Evolutionary conservation across 1,140 invertebrate species (phyloP), one percentile per base, ranked within the genome.

Genomic region (Lamellibrachia luymesi): DNA sequence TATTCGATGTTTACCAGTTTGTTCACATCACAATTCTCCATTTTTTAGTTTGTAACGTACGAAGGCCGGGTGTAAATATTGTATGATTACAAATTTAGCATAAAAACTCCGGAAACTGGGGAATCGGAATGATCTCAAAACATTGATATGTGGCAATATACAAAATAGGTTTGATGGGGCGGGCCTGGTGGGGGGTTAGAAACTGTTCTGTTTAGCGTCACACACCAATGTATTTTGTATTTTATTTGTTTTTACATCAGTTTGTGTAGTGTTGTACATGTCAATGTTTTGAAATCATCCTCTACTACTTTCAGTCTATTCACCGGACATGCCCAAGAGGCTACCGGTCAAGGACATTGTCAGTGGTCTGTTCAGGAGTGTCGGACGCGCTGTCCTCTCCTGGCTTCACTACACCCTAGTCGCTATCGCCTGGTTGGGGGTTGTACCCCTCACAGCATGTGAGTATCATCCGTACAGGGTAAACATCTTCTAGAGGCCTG

Each of bases 391-490:
- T 13, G 97, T 99, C 0, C 98, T 98, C 95, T 99, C 99, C 96
- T 99, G 99, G 98, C 96, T 99, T 6, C 99, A 99, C 96, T 99
- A 99, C 95, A 99, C 98, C 0, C 95, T 99, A 8, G 99, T 99
- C 7, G 98, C 98, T 25, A 96, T 98, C 90, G 99, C 99, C n/a
- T 99, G 99, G 99, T 97, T 99, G 4, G 99, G 98, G n/a, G 97
- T 99, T 89, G 99, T 99, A 49, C 99, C 99, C 2, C 96, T 99
- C 22, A 99, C 99, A 49, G 99, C 99, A n/a, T 99, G 98, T 97
- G 95, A 96, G 96, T 96, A 93, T 51, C 51, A 51, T 38, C 38
- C 38, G 0, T 38, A 38, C 38, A 38, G 38, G 38, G 38, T 38
- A 38, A 38, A 38, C 38, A 38, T 38, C 38, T 38, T 38, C 38